Evolutionary conservation across 2,797 vertebrate genomes (phyloP).

Genomic region (Ctenochaetus hawaiiensis): DNA sequence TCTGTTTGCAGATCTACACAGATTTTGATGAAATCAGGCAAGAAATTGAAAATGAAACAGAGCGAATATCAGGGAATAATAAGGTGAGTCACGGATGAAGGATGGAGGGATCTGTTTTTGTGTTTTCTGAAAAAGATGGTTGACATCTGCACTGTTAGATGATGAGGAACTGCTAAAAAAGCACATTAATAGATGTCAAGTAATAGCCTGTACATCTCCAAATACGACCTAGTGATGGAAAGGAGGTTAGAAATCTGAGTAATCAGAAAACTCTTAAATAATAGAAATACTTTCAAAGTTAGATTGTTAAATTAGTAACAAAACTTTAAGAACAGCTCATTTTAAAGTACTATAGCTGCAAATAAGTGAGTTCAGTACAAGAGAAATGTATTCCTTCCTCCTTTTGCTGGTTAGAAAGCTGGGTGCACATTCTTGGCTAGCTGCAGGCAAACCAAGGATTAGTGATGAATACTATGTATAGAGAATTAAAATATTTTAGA

Average conservation of each 20-base stretch:
- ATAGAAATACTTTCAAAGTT: too few relatives aligned
- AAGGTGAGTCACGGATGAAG: slow-evolving; percentile 86
- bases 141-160: too few relatives aligned
- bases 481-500: slow-evolving; percentile 27
- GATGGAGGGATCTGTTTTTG: not conserved
- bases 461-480: slow-evolving; percentile 7
- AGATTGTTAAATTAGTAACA: not conserved
- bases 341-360: not conserved
- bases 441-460: slow-evolving; percentile 24
- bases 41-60: slow-evolving; percentile 98
- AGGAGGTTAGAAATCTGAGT: not conserved
- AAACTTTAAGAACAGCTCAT: not conserved
- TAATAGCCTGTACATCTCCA: not conserved
- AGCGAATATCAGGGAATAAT: slow-evolving; percentile 96
- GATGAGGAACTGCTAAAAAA: not conserved
- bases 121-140: not conserved
- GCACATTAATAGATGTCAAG: not conserved
- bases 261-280: too few relatives aligned
- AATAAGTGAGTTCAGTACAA: not conserved
- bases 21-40: slow-evolving; percentile 99
- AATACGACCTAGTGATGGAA: not conserved
- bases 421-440: not conserved
- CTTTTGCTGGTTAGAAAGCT: slow-evolving; percentile 12
- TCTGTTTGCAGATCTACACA: slow-evolving; percentile 89
- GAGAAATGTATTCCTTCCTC: slow-evolving; percentile 9